Base-by-base conservation (phyloP, 2,888 invertebrate genomes). In the Steromphala cineraria region DNA sequence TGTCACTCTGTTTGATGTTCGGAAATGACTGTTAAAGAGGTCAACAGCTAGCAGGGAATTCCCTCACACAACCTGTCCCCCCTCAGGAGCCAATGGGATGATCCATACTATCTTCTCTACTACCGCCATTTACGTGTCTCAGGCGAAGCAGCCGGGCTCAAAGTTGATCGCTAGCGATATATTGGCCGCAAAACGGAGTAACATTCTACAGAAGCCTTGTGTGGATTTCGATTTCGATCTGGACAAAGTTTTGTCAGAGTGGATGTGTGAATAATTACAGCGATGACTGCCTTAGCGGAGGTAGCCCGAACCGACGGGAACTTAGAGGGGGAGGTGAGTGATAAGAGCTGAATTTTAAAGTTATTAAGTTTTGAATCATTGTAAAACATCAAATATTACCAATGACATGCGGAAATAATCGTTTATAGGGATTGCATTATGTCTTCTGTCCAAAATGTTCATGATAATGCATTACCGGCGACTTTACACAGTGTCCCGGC, bases 191-290 rank as follows among this genome's bases (percentile, higher is more conserved):
- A 62, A 62, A 62, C 13, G 62, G 62, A 62, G 28, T 28, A 24
- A 28, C 28, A 62, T 28, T 28, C 10, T 62, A 62, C 62, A 24
- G 62, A 62, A 62, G 62, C 62, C 62, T 62, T 62, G 62, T 62
- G 62, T 62, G 62, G 62, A 62, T 62, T 62, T 62, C 62, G 62
- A 62, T 62, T 62, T 62, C 62, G 62, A 62, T 62, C 28, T 15
- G 62, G 62, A 62, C 62, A 62, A 62, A 62, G 62, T 62, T 62
- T 62, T 62, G 62, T 62, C 62, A 24, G 62, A 62, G 62, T 62
- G 24, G 62, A 62, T 62, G 62, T n/a, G 28, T 62, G 62, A 62
- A 62, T 62, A 28, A 62, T 28, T 28, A 24, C 21, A 62, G 28
- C 62, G 28, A 62, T 62, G 62, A 62, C 62, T 24, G 28, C 62